phyloP scores from a whole-genome alignment of 2,113 vertebrate species.

The Mystacornis crossleyi region DNA sequence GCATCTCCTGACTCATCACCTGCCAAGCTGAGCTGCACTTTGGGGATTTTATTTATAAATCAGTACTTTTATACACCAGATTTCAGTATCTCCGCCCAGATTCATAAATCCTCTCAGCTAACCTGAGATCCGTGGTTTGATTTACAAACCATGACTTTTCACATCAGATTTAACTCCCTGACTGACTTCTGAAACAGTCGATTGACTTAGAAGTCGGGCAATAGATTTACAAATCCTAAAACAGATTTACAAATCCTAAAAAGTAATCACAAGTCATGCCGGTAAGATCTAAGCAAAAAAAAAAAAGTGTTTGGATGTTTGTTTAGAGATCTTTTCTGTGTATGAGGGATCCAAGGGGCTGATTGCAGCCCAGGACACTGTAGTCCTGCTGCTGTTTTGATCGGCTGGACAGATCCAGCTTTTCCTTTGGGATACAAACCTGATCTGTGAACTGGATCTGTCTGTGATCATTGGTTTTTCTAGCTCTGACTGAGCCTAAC shows the following conservation, averaged over 20 bases:
- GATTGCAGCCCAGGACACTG: background rate
- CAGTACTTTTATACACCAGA: slow-evolving; percentile 37
- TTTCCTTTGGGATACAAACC: background rate
- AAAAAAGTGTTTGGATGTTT: background rate
- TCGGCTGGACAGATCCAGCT: background rate
- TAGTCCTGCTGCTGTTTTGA: background rate
- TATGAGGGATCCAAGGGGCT: background rate
- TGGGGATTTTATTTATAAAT: slow-evolving; percentile 23
- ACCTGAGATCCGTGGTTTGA: slow-evolving; percentile 38
- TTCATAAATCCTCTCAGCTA: slow-evolving; percentile 57
- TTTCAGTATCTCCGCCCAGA: slow-evolving; percentile 40
- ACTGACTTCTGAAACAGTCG: slow-evolving; percentile 32
- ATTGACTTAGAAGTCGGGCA: slow-evolving; percentile 47
- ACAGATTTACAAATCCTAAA: slow-evolving; percentile 45
- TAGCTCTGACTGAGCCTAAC: background rate
- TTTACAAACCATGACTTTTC: slow-evolving; percentile 54
- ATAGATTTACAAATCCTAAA: slow-evolving; percentile 59
- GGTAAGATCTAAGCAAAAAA: background rate
- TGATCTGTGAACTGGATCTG: background rate
- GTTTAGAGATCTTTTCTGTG: slow-evolving; percentile 14
- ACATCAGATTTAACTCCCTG: slow-evolving; percentile 52
- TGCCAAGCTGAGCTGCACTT: background rate
- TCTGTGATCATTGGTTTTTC: background rate
- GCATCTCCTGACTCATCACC: background rate
- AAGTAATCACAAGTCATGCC: slow-evolving; percentile 7